Evolutionary conservation across 1,140 invertebrate genomes (phyloP).

Genomic region (Euschistus heros): DNA sequence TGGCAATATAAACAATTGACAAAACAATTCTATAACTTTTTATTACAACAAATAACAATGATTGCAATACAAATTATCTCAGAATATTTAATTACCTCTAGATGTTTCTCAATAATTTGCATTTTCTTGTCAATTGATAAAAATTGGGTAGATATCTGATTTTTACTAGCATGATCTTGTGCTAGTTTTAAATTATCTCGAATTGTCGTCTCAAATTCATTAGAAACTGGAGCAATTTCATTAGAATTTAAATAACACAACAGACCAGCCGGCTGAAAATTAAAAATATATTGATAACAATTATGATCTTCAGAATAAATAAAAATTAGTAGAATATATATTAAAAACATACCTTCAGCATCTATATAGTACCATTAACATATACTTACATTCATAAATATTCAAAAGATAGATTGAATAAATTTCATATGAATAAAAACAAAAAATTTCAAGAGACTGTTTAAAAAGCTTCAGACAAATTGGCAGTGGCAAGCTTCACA

Average conservation of each 20-base stretch:
- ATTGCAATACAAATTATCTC: background rate
- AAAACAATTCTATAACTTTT: too few species aligned
- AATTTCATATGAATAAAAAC: too few species aligned
- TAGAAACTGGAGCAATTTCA: slow-evolving; percentile 70
- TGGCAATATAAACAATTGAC: too few species aligned
- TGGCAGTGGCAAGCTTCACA: too few species aligned
- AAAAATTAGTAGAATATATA: background rate
- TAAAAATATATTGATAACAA: slow-evolving; percentile 17
- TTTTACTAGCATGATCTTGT: slow-evolving; percentile 60
- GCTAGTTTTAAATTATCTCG: slow-evolving; percentile 94
- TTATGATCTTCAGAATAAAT: slow-evolving; percentile 12
- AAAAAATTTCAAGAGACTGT: too few species aligned
- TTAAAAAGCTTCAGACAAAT: too few species aligned
- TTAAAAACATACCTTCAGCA: background rate
- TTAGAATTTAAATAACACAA: slow-evolving; percentile 80
- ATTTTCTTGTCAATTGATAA: slow-evolving; percentile 57
- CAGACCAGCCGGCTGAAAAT: slow-evolving; percentile 66
- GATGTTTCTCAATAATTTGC: slow-evolving; percentile 65
- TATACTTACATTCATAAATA: too few species aligned
- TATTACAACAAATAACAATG: too few species aligned
- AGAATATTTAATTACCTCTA: slow-evolving; percentile 40
- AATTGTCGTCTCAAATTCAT: slow-evolving; percentile 63
- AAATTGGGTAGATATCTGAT: slow-evolving; percentile 54
- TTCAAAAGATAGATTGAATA: too few species aligned
- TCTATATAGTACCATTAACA: too few species aligned